A percentile compares a stretch with the other conserved stretches of the same genome.
These are phyloP conservation scores for Indicator maculatus DNA, from an alignment of 2,113 vertebrate genomes.

Conservation along the genomic window DNA sequence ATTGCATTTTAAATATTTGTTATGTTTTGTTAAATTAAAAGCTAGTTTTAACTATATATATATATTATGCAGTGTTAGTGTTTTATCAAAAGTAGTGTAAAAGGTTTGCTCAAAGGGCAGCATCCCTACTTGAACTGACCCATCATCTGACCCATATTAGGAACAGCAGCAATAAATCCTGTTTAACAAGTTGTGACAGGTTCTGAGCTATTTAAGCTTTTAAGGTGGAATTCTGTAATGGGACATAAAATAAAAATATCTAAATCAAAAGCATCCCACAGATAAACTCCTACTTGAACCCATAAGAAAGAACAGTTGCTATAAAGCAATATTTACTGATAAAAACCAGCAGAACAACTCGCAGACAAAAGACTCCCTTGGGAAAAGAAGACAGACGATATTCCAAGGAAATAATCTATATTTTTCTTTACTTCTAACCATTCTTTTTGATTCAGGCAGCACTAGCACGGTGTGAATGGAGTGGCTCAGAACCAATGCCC, in stretches of 20 bases:
- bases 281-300: neutral
- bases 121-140: neutral
- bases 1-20: neutral
- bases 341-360: neutral
- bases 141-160: neutral
- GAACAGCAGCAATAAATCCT: neutral
- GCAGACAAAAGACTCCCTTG: neutral
- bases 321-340: neutral
- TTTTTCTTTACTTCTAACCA: neutral
- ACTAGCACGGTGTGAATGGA: rapidly evolving
- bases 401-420: neutral
- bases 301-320: neutral
- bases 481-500: neutral
- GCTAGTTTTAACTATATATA: neutral
- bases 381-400: neutral
- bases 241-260: neutral
- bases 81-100: neutral
- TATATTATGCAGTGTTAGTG: neutral
- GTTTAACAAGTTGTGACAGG: neutral
- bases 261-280: neutral
- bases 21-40: neutral
- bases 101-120: neutral
- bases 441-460: neutral
- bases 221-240: neutral
- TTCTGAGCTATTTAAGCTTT: neutral